phyloP scores from a whole-genome alignment of 2,888 invertebrate genomes.

The Ypsolopha sequella region DNA sequence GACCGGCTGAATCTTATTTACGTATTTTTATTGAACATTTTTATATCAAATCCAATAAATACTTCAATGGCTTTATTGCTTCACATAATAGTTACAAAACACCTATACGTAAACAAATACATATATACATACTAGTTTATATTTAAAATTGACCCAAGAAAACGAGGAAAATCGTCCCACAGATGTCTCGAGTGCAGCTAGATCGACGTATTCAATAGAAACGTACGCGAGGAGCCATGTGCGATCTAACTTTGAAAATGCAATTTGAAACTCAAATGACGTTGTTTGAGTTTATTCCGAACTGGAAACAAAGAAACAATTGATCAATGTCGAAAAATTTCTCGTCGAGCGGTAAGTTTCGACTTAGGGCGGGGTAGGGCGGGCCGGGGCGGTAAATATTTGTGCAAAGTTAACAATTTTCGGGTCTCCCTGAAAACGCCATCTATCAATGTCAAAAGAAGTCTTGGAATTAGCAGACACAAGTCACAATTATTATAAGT shows the following conservation, averaged over 20 bases:
- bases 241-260: neutral
- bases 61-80: neutral
- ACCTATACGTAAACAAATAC: neutral
- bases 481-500: constrained; percentile 4
- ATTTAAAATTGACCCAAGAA: too few relatives aligned
- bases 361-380: constrained; percentile 8
- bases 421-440: constrained; percentile 22
- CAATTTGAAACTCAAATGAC: neutral
- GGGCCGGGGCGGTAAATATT: constrained; percentile 30
- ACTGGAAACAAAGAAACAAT: constrained; percentile 9
- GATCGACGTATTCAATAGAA: too few relatives aligned
- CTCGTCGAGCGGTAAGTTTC: constrained; percentile 14
- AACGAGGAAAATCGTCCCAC: too few relatives aligned
- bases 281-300: neutral
- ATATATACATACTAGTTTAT: too few relatives aligned
- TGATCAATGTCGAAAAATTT: constrained; percentile 29
- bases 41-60: neutral
- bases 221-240: too few relatives aligned
- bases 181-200: too few relatives aligned
- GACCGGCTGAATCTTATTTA: constrained; percentile 40
- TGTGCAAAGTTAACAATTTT: constrained; percentile 40
- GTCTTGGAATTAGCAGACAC: constrained; percentile 5
- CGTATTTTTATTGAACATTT: constrained; percentile 24
- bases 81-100: neutral
- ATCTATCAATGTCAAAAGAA: constrained; percentile 38